phyloP scores from a whole-genome alignment of 2,888 invertebrate species.

The Cataglyphis cursor region DNA sequence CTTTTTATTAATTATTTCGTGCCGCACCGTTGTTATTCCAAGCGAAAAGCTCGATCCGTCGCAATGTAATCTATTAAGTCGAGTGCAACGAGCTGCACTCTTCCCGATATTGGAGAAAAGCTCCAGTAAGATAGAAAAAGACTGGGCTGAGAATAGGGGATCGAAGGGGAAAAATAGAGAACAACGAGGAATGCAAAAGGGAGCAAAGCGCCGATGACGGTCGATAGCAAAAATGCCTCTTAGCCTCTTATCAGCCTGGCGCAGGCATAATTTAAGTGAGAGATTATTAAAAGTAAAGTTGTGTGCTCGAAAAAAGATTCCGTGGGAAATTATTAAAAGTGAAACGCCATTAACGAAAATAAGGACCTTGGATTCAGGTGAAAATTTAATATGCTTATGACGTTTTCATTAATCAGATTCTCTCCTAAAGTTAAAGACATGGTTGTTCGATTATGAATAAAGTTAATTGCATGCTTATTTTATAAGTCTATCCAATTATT shows the following conservation, averaged over 20 bases:
- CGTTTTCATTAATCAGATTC: conserved; percentile 16
- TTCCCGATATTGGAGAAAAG: conserved; percentile 54
- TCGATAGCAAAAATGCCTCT: conserved; percentile 67
- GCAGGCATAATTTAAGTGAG: conserved; percentile 70
- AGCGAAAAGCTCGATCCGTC: conserved; percentile 51
- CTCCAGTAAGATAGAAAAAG: conserved; percentile 48
- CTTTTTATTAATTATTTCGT: conserved; percentile 61
- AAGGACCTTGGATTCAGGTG: conserved; percentile 14
- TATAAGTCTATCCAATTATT: background rate
- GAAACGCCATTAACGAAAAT: conserved; percentile 54
- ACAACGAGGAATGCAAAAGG: conserved; percentile 59
- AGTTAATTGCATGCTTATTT: conserved; percentile 5
- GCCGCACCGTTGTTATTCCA: conserved; percentile 34
- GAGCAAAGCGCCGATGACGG: conserved; percentile 62
- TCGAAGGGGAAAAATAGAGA: conserved; percentile 55
- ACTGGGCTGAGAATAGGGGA: conserved; percentile 39
- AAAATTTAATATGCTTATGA: conserved; percentile 34
- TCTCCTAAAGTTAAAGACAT: background rate
- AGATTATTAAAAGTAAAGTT: conserved; percentile 65
- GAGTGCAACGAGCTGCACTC: conserved; percentile 53
- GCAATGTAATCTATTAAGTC: conserved; percentile 68
- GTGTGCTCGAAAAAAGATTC: conserved; percentile 38
- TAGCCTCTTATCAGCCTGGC: conserved; percentile 65
- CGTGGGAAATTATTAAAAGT: conserved; percentile 58
- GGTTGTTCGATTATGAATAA: background rate